These are phyloP conservation scores for Pollicipes pollicipes DNA, from an alignment of 1,140 invertebrate species.

Conservation along the genomic window DNA sequence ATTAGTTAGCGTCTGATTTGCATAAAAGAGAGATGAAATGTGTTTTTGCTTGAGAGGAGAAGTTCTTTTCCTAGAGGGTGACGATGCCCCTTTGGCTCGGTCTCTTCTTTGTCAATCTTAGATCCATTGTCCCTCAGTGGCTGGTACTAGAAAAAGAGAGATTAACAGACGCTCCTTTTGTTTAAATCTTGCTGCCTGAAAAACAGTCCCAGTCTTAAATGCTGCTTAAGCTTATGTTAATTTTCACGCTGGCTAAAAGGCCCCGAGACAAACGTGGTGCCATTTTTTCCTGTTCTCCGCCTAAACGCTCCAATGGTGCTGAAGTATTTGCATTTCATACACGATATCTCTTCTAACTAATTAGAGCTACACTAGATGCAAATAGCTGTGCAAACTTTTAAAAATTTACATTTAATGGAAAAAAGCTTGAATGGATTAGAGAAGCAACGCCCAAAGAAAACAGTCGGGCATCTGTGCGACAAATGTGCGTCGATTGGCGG, in stretches of 20 bases:
- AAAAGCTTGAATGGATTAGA: not conserved
- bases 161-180: not conserved
- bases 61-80: not conserved
- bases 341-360: constrained; percentile 2
- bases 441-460: not conserved
- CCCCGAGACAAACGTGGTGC: not conserved
- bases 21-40: constrained; percentile 2
- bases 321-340: not conserved
- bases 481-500: not conserved
- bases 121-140: not conserved
- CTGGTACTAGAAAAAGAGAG: no score
- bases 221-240: not conserved
- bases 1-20: not conserved
- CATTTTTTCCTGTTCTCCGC: not conserved
- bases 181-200: no score
- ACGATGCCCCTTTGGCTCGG: not conserved
- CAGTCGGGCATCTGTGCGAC: not conserved
- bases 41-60: not conserved
- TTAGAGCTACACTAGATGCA: not conserved
- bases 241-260: not conserved
- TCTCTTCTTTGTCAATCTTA: not conserved
- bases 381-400: constrained; percentile 2
- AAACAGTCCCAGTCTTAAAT: no score
- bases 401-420: constrained; percentile 1
- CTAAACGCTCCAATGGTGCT: not conserved